Evolutionary conservation across 2,113 vertebrate genomes (phyloP), one percentile per base, ranked within the genome.

Genomic region (Vimba vimba): DNA sequence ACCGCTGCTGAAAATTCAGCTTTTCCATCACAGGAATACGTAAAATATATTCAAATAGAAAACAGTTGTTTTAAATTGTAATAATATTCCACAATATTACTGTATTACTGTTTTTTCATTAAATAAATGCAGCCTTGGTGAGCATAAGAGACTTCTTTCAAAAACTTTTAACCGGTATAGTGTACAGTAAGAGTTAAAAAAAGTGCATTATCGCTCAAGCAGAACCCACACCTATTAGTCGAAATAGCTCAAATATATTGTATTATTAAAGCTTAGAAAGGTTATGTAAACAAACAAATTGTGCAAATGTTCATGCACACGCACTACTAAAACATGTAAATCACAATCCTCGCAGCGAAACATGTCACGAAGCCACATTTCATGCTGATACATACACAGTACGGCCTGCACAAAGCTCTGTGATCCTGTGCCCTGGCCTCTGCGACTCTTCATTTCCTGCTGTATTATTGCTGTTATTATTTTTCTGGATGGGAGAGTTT

Each of bases 401-500:
- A 62, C 43, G 45, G 33, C 66, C 66, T 47, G 43, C 19, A 19
- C 33, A 83, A 33, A 73, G 55, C 59, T 79, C 36, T 82, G 85
- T 91, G 89, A 84, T 87, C 77, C 64, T 86, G 57, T 79, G 86
- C 86, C 90, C 91, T 60, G 9, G 59, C 90, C 91, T 90, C 86
- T 0, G 85, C 91, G 92, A 88, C 75, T 91, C 92, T 92, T 94
- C 92, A 94, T 94, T 94, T 94, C 94, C 92, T 90, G 94, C 89
- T 91, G 91, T 91, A 92, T 93, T 93, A 93, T 92, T 93, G 91
- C 92, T 92, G 89, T 90, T 93, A 93, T 91, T 90, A 86, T 88
- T 88, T 92, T 91, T 91, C 80, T 89, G 85, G 91, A 85, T 89
- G 27, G 88, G 87, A 88, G 86, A 93, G 87, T 80, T 27, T 83